phyloP scores from a whole-genome alignment of 2,113 vertebrate genomes.

The Dromaius novaehollandiae region DNA sequence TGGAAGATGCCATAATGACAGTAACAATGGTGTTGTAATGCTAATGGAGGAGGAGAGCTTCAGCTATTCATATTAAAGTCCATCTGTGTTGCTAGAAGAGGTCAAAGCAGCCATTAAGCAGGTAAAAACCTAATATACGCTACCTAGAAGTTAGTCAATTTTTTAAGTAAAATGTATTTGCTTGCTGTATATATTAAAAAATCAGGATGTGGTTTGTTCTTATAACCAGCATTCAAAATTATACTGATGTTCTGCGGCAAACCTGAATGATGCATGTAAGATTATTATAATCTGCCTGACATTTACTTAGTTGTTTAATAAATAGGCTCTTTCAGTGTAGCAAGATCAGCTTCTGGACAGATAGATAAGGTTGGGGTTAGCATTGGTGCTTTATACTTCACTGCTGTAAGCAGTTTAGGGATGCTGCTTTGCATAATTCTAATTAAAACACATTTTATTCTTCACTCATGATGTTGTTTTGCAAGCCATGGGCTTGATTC shows the following conservation, averaged over 20 bases:
- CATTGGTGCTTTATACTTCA: background rate
- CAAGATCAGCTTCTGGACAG: background rate
- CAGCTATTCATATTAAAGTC: background rate
- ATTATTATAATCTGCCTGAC: background rate
- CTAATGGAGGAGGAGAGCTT: background rate
- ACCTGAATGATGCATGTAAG: background rate
- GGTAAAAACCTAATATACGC: background rate
- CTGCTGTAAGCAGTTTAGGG: background rate
- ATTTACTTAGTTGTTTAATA: background rate
- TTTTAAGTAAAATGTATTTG: background rate
- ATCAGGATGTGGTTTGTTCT: background rate
- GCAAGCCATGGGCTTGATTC: background rate
- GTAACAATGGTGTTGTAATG: background rate
- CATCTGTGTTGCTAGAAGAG: background rate
- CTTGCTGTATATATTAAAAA: background rate
- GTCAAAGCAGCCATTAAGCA: background rate
- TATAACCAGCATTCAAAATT: background rate
- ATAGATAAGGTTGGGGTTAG: background rate
- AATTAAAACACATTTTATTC: background rate
- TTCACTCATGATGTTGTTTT: background rate
- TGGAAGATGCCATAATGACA: fast-evolving
- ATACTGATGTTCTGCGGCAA: background rate
- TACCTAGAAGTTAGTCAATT: background rate
- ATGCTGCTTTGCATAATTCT: background rate
- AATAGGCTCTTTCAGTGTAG: background rate